phyloP scores from a whole-genome alignment of 2,888 invertebrate species.

The Diplolepis rosae region DNA sequence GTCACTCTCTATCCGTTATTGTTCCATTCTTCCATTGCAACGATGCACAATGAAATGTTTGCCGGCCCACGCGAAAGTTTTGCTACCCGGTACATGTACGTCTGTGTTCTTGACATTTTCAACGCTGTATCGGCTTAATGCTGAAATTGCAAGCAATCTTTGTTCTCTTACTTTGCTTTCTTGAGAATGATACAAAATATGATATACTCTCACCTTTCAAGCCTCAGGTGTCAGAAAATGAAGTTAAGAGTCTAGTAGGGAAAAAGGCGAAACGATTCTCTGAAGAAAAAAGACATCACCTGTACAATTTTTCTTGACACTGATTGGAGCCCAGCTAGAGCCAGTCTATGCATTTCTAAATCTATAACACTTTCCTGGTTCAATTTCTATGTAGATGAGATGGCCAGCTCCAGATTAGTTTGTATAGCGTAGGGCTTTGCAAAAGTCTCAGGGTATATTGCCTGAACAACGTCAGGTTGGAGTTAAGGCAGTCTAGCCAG shows the following conservation, averaged over 20 bases:
- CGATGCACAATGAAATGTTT: conserved; percentile 13
- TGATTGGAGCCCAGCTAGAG: too few relatives aligned
- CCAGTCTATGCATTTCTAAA: too few relatives aligned
- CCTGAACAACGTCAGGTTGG: too few relatives aligned
- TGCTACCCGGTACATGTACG: background rate
- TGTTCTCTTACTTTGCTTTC: background rate
- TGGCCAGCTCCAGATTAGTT: too few relatives aligned
- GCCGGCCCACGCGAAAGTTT: conserved; percentile 3
- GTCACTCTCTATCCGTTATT: background rate
- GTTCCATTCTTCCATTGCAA: background rate
- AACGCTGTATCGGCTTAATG: background rate
- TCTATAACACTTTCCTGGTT: too few relatives aligned
- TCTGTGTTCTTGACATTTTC: conserved; percentile 8
- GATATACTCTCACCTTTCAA: background rate
- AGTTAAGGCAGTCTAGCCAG: too few relatives aligned
- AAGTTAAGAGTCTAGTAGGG: background rate
- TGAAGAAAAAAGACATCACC: too few relatives aligned
- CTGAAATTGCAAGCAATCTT: background rate
- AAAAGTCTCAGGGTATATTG: too few relatives aligned
- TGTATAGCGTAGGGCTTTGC: too few relatives aligned
- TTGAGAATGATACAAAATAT: background rate
- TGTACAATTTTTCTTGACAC: too few relatives aligned
- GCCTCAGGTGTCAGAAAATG: background rate
- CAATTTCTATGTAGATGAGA: too few relatives aligned
- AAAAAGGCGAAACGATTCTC: too few relatives aligned